phyloP scores from a whole-genome alignment of 1,140 invertebrate species.

The Pantala flavescens region DNA sequence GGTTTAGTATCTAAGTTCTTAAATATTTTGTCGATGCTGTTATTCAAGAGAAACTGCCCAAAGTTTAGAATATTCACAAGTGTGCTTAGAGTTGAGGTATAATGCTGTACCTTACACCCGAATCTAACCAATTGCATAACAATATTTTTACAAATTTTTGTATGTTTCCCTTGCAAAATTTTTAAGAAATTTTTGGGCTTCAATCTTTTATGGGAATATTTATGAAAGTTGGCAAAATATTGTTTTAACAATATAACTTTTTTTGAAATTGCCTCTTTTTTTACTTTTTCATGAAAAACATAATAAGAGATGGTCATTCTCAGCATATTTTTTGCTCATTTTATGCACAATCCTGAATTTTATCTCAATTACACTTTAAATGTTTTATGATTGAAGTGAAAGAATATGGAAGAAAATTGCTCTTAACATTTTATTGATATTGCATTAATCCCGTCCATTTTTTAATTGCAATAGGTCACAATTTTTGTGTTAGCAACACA shows the following conservation, averaged over 20 bases:
- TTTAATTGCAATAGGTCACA: no score
- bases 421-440: no score
- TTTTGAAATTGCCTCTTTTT: background rate
- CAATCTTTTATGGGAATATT: background rate
- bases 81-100: constrained; percentile 4
- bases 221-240: background rate
- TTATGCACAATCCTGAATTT: background rate
- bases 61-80: constrained; percentile 7
- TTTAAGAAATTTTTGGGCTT: background rate
- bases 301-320: background rate
- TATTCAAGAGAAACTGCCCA: background rate
- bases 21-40: constrained; percentile 2
- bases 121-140: background rate
- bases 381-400: no score
- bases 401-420: no score
- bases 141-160: background rate
- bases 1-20: constrained; percentile 8
- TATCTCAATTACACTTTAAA: no score
- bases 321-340: background rate
- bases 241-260: background rate
- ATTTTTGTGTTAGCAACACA: no score
- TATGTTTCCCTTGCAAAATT: background rate
- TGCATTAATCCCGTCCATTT: no score
- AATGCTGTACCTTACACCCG: background rate
- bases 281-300: background rate